A percentile compares a stretch with the other conserved stretches of the same genome.
phyloP scores from a whole-genome alignment of 1,140 invertebrate species.

The Himalopsyche phryganea region DNA sequence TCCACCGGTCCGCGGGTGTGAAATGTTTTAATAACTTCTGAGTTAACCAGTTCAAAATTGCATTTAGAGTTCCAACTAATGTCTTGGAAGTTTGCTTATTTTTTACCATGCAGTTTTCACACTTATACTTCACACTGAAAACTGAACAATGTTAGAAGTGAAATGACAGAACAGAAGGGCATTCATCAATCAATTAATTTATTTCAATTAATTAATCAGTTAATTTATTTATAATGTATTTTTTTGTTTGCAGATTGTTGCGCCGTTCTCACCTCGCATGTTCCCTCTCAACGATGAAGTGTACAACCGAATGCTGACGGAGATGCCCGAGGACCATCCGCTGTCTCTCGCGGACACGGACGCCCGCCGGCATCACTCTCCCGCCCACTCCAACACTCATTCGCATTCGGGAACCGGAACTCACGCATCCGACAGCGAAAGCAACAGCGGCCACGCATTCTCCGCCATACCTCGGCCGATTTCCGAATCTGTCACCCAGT shows the following conservation, averaged over 20 bases:
- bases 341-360: conserved; percentile 39
- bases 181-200: too few relatives aligned
- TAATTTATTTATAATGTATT: too few relatives aligned
- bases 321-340: conserved; percentile 62
- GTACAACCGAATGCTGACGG: conserved; percentile 66
- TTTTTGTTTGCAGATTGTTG: conserved; percentile 40
- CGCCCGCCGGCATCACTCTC: conserved; percentile 16
- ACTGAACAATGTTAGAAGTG: too few relatives aligned
- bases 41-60: too few relatives aligned
- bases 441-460: conserved; percentile 8
- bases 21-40: too few relatives aligned
- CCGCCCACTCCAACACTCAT: conserved; percentile 1
- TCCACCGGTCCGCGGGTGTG: too few relatives aligned
- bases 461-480: background rate
- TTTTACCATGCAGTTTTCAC: too few relatives aligned
- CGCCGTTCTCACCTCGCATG: conserved; percentile 68
- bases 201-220: too few relatives aligned
- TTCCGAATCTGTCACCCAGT: conserved; percentile 3
- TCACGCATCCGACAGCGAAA: conserved; percentile 18
- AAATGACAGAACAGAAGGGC: too few relatives aligned
- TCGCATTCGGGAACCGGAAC: background rate
- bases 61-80: too few relatives aligned
- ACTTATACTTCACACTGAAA: too few relatives aligned
- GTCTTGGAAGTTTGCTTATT: too few relatives aligned
- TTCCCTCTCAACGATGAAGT: conserved; percentile 73